phyloP scores from a whole-genome alignment of 2,797 vertebrate genomes.

The Pangasius larnaudii region DNA sequence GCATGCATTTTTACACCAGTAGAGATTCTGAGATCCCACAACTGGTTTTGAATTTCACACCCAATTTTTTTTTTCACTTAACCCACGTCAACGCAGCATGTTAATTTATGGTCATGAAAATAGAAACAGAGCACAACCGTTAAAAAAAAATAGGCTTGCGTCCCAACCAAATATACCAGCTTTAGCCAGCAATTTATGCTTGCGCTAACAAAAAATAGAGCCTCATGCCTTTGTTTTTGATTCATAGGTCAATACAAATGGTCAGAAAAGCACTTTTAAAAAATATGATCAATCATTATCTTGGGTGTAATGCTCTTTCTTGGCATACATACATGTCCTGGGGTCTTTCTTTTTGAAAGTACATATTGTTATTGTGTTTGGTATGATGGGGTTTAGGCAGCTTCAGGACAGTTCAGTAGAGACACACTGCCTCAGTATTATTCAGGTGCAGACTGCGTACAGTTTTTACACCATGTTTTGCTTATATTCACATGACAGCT shows the following conservation, averaged over 20 bases:
- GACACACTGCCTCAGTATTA: slow-evolving; percentile 30
- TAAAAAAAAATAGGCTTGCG: neutral
- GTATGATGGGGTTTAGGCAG: neutral
- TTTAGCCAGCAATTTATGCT: neutral
- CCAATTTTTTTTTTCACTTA: neutral
- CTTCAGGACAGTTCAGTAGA: slow-evolving; percentile 3
- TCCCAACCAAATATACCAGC: neutral
- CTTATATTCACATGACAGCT: slow-evolving; percentile 4
- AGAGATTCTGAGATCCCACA: neutral
- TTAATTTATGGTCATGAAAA: neutral
- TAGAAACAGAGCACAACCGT: neutral
- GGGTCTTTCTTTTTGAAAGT: slow-evolving; percentile 1
- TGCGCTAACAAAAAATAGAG: neutral
- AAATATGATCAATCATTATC: neutral
- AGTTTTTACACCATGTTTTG: neutral
- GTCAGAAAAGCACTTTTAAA: neutral
- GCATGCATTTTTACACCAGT: neutral
- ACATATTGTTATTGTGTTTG: neutral
- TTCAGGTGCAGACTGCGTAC: neutral
- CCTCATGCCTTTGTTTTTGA: neutral
- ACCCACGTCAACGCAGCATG: neutral
- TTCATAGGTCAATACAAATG: neutral
- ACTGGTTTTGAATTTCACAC: neutral
- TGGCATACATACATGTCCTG: neutral
- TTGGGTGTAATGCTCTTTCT: neutral